Evolutionary conservation across 1,140 invertebrate species (phyloP), one percentile per base, ranked within the genome.

Genomic region (Drosophila santomea): DNA sequence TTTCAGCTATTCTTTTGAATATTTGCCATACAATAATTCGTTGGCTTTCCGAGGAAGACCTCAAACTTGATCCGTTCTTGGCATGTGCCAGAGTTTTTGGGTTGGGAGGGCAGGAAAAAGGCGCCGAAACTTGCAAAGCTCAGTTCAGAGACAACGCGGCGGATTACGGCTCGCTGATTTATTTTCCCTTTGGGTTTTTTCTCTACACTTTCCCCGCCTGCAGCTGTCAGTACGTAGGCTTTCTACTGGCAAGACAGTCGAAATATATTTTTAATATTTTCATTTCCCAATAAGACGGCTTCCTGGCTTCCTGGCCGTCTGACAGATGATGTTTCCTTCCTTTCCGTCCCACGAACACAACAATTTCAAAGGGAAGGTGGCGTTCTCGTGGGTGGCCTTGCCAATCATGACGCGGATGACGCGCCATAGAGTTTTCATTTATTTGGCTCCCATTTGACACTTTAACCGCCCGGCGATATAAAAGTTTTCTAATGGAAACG

Each of bases 211-310:
- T 32, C 25, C 25, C 15, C 17, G 14, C 23, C 23, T 14, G 23
- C 20, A 14, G 25, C 51, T 69, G 67, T 57, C 67, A 58, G 64
- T 25, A 25, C 51, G 51, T 36, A 15, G 55, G 38, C 39, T 44
- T 57, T 43, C 11, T 39, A 0, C 38, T 3, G 52, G 32, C 7
- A 4, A 11, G 48, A 61, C 56, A 61, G 62, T 62, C 25, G 61
- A 17, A 25, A 52, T 68, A 69, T 69, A 71, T 71, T 71, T 71
- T 71, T 71, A 71, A 71, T 71, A 71, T 71, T 71, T 71, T 71
- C 67, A 58, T 71, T 71, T 71, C 64, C 67, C 64, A 71, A 71
- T 71, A 52, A 20, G 47, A 32, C 61, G 64, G 25, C 59, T 38
- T 63, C 48, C 39, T 57, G 14, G 15, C 60, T 54, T 63, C 48